Base-by-base conservation (phyloP, 2,113 vertebrate genomes). In the Pomatorhinus ruficollis region DNA sequence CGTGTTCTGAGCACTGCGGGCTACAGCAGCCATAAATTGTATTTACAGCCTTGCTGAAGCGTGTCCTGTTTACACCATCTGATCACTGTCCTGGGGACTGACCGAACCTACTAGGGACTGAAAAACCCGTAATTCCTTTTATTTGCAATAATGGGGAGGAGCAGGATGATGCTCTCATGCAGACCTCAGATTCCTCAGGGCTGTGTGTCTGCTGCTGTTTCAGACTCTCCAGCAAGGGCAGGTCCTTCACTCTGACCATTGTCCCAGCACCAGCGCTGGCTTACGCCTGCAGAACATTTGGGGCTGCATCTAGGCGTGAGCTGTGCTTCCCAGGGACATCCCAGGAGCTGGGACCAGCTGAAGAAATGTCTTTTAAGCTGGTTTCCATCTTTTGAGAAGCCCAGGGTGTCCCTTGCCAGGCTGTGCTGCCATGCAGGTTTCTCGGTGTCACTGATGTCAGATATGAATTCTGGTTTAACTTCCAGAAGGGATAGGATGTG, bases 1-100 rank as follows among this genome's bases (percentile, higher is more conserved):
- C 0, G 0, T 22, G 74, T 44, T 64, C 69, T 6, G 72, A 63
- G 35, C 13, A 24, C 64, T 39, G 56, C 15, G 22, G 68, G 27
- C 87, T 74, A 60, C 68, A 89, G 80, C 47, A 47, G 83, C 61
- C 57, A 37, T 89, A 71, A 82, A 80, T 87, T 52, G 84, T 79
- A 75, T 89, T 94, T 90, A 89, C 82, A 49, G 78, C 60, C 85
- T 25, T 66, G 42, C 70, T 89, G 75, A 76, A 96, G 75, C 24
- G 15, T 82, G 68, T 79, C 63, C 89, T 93, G 82, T 85, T 93
- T 87, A 57, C 50, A 64, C 25, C 5, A 1, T 56, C 91, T 85
- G 89, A 66, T 71, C 70, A 10, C 53, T 61, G 77, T 84, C 72
- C 89, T 7, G 5, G 66, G 39, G 60, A 63, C 77, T n/a, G 54